These are phyloP conservation scores for Chrysoperla carnea DNA, from an alignment of 1,140 invertebrate genomes.

Conservation along the genomic window DNA sequence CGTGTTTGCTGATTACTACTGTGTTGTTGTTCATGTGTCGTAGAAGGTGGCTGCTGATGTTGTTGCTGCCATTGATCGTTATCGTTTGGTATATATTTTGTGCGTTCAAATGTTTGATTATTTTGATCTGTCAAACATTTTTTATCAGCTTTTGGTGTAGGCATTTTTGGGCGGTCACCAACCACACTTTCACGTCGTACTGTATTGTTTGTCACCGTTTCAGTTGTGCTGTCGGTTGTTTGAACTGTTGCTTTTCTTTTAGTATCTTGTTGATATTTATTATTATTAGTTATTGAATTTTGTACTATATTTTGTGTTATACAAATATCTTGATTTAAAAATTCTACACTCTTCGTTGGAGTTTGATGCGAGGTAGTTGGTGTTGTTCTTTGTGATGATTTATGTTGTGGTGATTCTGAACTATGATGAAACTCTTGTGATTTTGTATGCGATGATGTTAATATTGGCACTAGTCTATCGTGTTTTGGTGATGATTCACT, in stretches of 20 bases:
- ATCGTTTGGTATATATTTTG: background rate
- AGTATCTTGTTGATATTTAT: too few relatives aligned
- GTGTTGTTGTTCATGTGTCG: too few relatives aligned
- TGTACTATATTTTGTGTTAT: background rate
- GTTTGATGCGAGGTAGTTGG: background rate
- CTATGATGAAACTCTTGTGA: constrained; percentile 1
- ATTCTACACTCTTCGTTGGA: background rate
- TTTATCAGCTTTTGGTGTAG: constrained; percentile 5
- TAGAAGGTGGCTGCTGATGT: background rate
- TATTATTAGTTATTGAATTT: too few relatives aligned
- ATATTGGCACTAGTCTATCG: too few relatives aligned
- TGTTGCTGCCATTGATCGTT: background rate
- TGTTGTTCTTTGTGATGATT: too few relatives aligned
- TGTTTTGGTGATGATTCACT: too few relatives aligned
- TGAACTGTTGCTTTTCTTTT: too few relatives aligned
- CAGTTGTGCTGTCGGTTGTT: too few relatives aligned
- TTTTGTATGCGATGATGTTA: background rate
- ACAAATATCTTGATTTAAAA: background rate
- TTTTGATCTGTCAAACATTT: constrained; percentile 4
- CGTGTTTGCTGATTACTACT: background rate
- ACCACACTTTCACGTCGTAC: background rate
- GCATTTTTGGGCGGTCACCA: constrained; percentile 1
- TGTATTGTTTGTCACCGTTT: too few relatives aligned
- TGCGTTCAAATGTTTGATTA: background rate
- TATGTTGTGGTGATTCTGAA: constrained; percentile 4